Conservation (phyloP, 92 coral and sea anemone species). For the Palythoa grandiflora region DNA sequence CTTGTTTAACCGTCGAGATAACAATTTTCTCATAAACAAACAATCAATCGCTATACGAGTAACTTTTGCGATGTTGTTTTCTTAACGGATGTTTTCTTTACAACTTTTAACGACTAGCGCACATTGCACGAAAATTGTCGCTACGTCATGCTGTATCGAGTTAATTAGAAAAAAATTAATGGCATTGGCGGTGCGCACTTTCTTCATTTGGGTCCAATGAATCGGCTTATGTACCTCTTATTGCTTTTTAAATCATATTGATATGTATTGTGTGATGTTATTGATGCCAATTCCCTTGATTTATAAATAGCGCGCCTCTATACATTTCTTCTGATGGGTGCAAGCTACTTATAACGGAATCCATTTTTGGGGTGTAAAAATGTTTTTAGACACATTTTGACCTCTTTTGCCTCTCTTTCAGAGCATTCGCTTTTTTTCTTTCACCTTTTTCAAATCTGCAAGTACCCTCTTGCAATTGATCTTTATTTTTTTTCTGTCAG, state of each 20-base stretch:
- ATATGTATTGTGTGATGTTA: slow-evolving; percentile 62
- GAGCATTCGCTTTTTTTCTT: background rate
- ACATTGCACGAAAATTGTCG: background rate
- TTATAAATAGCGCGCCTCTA: background rate
- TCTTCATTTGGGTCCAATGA: slow-evolving; percentile 61
- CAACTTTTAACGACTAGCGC: background rate
- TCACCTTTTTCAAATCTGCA: background rate
- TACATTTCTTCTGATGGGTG: background rate
- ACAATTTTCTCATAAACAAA: slow-evolving; percentile 53
- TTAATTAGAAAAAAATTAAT: slow-evolving; percentile 76
- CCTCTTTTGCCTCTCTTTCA: background rate
- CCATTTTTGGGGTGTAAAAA: background rate
- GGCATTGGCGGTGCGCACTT: slow-evolving; percentile 59
- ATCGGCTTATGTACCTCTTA: slow-evolving; percentile 69
- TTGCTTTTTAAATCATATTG: slow-evolving; percentile 74
- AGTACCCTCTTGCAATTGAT: background rate
- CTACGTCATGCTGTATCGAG: slow-evolving; percentile 15
- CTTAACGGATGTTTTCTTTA: background rate
- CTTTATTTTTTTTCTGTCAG: background rate
- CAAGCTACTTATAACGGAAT: background rate
- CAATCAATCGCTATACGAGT: slow-evolving; percentile 2
- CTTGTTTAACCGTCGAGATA: slow-evolving; percentile 51
- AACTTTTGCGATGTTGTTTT: background rate
- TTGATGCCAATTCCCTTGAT: slow-evolving; percentile 61
- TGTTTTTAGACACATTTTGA: background rate